Conservation (phyloP, 1,140 invertebrate species). For the Drosophila saltans region DNA sequence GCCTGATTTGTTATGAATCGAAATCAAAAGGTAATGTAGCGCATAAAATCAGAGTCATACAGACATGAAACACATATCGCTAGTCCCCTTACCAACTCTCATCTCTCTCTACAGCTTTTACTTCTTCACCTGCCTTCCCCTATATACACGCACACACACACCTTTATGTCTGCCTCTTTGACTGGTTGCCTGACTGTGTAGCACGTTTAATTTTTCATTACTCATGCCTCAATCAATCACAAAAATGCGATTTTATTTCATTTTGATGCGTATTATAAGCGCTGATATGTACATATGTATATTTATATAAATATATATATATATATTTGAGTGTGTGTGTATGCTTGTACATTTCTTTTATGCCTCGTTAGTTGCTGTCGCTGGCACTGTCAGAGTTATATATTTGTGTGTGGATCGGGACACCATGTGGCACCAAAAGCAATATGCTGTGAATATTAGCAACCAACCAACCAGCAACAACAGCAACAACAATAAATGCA, state of each 20-base stretch:
- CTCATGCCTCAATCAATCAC: constrained; percentile 81
- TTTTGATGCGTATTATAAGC: constrained; percentile 80
- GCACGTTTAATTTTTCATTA: constrained; percentile 80
- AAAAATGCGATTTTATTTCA: constrained; percentile 81
- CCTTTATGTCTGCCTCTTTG: constrained; percentile 35
- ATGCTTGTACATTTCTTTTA: constrained; percentile 67
- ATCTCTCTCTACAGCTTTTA: too few species aligned
- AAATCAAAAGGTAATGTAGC: constrained; percentile 81
- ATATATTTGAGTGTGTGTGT: constrained; percentile 25
- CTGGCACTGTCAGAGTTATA: constrained; percentile 16
- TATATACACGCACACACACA: neutral
- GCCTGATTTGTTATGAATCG: constrained; percentile 77
- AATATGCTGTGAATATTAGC: constrained; percentile 68
- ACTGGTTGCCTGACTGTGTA: constrained; percentile 48
- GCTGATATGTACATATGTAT: constrained; percentile 56
- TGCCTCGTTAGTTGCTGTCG: constrained; percentile 48
- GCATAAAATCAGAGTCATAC: constrained; percentile 81
- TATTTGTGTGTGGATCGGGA: constrained; percentile 1
- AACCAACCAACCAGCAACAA: constrained; percentile 45
- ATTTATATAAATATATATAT: neutral
- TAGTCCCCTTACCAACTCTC: constrained; percentile 9
- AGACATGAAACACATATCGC: constrained; percentile 71
- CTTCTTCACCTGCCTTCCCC: neutral
- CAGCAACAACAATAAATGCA: constrained; percentile 5
- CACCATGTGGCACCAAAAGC: constrained; percentile 66